Base-by-base conservation (phyloP, 2,888 invertebrate species). In the Ormia ochracea region DNA sequence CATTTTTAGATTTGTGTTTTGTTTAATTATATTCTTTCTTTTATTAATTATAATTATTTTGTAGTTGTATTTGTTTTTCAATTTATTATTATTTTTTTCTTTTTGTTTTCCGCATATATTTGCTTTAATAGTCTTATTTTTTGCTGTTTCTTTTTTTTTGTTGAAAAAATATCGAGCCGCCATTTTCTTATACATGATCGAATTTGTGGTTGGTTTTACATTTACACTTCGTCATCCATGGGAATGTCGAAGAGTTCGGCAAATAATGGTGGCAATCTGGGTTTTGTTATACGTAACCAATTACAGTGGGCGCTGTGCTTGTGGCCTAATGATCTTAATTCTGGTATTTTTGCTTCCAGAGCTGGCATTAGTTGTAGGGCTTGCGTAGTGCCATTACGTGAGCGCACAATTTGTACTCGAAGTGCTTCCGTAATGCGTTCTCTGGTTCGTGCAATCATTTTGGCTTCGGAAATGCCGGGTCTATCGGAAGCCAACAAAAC, bases 191-290 rank as follows among this genome's bases (percentile, higher is more conserved):
- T 28, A 52, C 48, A 31, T 63, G 45, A 63, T 23, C 14, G 9
- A 28, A 56, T 52, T 28, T 36, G 5, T 33, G 1, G 2, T 36
- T 45, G 12, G 17, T 3, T 50, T 28, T 1, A 43, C 28, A 61
- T 82, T 85, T 87, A 88, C 82, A 88, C 85, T 83, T 94, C 94
- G 86, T 94, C 94, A 88, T 94, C 94, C 86, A 93, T 96, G 83
- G 97, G 96, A 90, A 98, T 97, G 92, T 98, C 98, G 91, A 97
- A 98, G 85, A 98, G 97, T 91, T 98, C 98, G 36, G 98, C 95
- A 90, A 97, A 98, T 69, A 98, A 93, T 3, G 98, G 97, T 54
- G 98, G 98, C 85, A 98, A 92, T 81, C 94, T 92, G 76, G 96
- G 92, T 85, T 94, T 93, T 76, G 93, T 93, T 85, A 94, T 92